phyloP scores from a whole-genome alignment of 2,113 vertebrate genomes.

The Gyps fulvus region DNA sequence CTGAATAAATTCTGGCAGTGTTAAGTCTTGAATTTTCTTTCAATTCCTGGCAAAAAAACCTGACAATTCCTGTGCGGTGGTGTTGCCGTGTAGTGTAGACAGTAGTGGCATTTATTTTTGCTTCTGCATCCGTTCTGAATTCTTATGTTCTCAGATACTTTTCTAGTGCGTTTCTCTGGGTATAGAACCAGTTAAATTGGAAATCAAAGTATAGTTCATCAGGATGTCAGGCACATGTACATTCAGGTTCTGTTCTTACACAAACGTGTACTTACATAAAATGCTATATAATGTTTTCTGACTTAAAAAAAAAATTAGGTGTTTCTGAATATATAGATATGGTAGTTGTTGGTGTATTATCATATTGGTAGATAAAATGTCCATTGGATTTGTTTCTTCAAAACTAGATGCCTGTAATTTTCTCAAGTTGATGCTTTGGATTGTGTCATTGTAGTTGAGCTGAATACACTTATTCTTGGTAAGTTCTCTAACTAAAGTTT shows the following conservation, averaged over 20 bases:
- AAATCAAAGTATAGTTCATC: not conserved
- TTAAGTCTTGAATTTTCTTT: not conserved
- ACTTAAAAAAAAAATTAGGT: not conserved
- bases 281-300: not conserved
- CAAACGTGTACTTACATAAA: fast-evolving
- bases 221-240: not conserved
- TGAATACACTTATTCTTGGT: not conserved
- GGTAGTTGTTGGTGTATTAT: not conserved
- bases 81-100: not conserved
- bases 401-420: not conserved
- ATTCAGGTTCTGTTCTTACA: not conserved
- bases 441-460: not conserved
- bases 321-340: not conserved
- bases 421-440: not conserved
- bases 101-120: not conserved
- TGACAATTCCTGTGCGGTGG: not conserved
- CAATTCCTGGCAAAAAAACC: not conserved
- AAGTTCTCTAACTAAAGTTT: not conserved
- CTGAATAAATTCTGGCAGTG: not conserved
- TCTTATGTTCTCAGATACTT: not conserved
- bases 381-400: not conserved
- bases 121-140: not conserved
- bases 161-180: not conserved
- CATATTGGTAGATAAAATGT: not conserved
- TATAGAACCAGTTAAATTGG: not conserved